A percentile compares a stretch with the other conserved stretches of the same genome.
These are phyloP conservation scores for Phthorimaea operculella DNA, from an alignment of 1,140 invertebrate species.

Conservation along the genomic window DNA sequence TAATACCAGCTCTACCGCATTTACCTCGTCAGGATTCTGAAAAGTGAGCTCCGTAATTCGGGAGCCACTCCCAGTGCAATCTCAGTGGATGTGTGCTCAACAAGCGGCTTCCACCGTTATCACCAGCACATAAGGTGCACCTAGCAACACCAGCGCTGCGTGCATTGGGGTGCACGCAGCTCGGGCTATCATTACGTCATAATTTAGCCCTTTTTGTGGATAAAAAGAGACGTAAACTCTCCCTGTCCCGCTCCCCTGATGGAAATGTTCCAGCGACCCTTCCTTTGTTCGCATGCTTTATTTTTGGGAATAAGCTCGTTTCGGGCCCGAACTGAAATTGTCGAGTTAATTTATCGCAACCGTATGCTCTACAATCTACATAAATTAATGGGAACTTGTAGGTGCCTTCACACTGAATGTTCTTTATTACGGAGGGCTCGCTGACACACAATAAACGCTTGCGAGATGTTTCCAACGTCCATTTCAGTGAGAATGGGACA, in stretches of 20 bases:
- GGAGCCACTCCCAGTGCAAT: neutral
- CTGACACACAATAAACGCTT: neutral
- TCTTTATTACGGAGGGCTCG: too few species aligned
- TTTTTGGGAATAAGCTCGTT: neutral
- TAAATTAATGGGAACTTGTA: too few species aligned
- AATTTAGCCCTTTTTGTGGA: neutral
- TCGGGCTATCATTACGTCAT: neutral
- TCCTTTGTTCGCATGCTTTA: neutral
- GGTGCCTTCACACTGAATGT: too few species aligned
- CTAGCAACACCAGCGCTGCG: neutral
- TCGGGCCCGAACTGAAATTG: neutral
- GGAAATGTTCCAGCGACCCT: slow-evolving; percentile 2
- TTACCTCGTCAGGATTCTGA: neutral
- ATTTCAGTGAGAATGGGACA: too few species aligned
- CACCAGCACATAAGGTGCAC: neutral
- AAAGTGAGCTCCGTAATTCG: neutral
- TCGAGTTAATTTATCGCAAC: neutral
- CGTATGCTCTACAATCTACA: neutral
- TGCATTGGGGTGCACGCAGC: neutral
- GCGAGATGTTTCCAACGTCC: too few species aligned
- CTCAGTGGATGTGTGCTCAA: neutral
- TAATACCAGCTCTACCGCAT: neutral
- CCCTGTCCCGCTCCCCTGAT: neutral
- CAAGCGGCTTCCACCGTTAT: neutral
- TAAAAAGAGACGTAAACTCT: neutral